Conservation (phyloP, 2,797 vertebrate genomes). For the Enteromius fasciolatus region DNA sequence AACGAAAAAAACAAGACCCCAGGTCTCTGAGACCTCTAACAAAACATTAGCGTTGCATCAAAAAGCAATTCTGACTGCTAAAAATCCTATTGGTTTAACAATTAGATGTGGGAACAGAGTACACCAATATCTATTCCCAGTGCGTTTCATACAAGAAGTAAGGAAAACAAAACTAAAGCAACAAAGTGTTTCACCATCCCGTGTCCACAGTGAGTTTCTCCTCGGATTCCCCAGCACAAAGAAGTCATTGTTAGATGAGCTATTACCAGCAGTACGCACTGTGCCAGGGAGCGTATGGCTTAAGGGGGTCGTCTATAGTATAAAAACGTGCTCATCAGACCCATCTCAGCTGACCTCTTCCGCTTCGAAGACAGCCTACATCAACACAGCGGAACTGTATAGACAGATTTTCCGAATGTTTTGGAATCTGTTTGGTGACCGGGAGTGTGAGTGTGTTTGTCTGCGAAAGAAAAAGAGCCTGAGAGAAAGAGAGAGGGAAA, state of each 20-base stretch:
- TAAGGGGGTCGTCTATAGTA: constrained; percentile 90
- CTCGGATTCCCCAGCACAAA: constrained; percentile 94
- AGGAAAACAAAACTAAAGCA: constrained; percentile 69
- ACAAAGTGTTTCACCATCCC: constrained; percentile 83
- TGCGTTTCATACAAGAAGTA: constrained; percentile 77
- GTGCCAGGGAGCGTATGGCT: constrained; percentile 85
- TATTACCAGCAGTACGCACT: constrained; percentile 88
- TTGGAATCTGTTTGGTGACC: constrained; percentile 93
- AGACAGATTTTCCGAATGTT: constrained; percentile 99
- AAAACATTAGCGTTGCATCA: constrained; percentile 2
- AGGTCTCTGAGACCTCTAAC: constrained; percentile 1
- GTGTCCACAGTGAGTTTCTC: constrained; percentile 84
- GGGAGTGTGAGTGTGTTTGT: constrained; percentile 50
- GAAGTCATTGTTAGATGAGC: constrained; percentile 92
- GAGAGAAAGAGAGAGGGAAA: constrained; percentile 42
- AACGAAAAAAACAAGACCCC: not conserved
- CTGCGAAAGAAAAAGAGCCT: constrained; percentile 32
- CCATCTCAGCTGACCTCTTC: constrained; percentile 89
- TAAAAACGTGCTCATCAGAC: constrained; percentile 90
- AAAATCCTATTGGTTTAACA: constrained; percentile 82
- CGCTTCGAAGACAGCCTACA: constrained; percentile 81
- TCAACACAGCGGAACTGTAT: constrained; percentile 85
- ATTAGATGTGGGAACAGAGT: constrained; percentile 75
- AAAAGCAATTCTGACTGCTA: constrained; percentile 74
- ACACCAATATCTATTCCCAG: constrained; percentile 88